A percentile compares a stretch with the other conserved stretches of the same genome.
These are phyloP conservation scores for Epistrophe eligans DNA, from an alignment of 2,888 invertebrate species.

Conservation along the genomic window DNA sequence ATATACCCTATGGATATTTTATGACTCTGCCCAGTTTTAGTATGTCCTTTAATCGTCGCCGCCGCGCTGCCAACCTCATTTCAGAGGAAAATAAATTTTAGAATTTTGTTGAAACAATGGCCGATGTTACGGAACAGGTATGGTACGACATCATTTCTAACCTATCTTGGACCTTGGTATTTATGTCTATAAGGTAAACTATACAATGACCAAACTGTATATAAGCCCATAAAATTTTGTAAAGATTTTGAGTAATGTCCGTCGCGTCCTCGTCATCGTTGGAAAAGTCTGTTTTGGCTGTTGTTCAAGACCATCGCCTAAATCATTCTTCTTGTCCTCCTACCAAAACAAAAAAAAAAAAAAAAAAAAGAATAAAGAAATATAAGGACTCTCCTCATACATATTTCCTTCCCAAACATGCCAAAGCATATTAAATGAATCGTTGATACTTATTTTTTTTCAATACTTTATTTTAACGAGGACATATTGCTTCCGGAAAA, in stretches of 20 bases:
- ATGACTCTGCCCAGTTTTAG: slow-evolving; percentile 16
- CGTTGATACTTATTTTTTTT: slow-evolving; percentile 15
- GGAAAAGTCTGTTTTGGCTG: slow-evolving; percentile 17
- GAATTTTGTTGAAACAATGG: slow-evolving; percentile 32
- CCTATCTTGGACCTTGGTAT: too few relatives aligned
- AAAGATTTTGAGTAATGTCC: slow-evolving; percentile 28
- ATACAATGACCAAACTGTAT: slow-evolving; percentile 9
- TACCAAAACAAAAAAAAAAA: neutral
- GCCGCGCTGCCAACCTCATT: neutral
- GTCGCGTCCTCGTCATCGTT: slow-evolving; percentile 13
- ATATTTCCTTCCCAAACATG: slow-evolving; percentile 13
- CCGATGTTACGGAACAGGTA: slow-evolving; percentile 5
- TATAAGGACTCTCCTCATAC: neutral
- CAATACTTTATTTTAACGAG: slow-evolving; percentile 37
- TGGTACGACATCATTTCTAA: too few relatives aligned
- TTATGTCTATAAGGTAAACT: neutral
- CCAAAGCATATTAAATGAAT: slow-evolving; percentile 32
- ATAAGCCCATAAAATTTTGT: neutral
- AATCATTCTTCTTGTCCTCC: slow-evolving; percentile 4
- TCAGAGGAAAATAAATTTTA: slow-evolving; percentile 20
- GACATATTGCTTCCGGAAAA: slow-evolving; percentile 17
- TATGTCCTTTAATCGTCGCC: slow-evolving; percentile 1
- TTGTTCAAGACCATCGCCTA: slow-evolving; percentile 14
- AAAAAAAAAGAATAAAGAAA: neutral
- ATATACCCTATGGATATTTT: slow-evolving; percentile 1